Conservation (phyloP, 2,797 vertebrate genomes). For the Enteromius afrohamiltoni region DNA sequence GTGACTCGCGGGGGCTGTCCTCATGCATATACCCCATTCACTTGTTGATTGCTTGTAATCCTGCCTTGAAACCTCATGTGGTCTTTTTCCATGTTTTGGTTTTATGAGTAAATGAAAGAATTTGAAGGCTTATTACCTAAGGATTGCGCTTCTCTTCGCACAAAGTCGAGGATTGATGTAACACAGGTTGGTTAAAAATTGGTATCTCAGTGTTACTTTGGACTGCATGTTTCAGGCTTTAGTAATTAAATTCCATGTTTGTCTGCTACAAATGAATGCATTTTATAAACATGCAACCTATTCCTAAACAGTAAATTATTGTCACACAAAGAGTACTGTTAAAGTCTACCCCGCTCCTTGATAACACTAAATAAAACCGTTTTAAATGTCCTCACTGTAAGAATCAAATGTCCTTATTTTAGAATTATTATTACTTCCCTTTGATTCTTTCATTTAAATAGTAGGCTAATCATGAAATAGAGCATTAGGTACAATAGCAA, state of each 20-base stretch:
- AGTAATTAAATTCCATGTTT: not conserved
- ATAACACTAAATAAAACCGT: not conserved
- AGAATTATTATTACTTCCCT: not conserved
- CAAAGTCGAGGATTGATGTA: not conserved
- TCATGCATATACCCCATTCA: not conserved
- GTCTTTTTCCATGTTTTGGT: not conserved
- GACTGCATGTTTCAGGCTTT: not conserved
- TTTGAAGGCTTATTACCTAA: not conserved
- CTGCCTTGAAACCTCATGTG: not conserved
- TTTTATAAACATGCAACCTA: not conserved
- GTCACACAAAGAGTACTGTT: not conserved
- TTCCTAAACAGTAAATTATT: not conserved
- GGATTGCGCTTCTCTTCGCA: not conserved
- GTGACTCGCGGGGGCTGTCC: not conserved
- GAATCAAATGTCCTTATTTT: not conserved
- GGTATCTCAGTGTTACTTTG: not conserved
- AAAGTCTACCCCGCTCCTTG: not conserved
- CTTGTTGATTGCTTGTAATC: constrained; percentile 26
- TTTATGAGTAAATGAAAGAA: not conserved
- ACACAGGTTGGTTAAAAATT: not conserved
- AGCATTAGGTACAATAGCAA: not conserved
- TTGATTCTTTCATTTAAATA: not conserved
- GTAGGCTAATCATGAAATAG: not conserved
- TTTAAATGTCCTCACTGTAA: not conserved
- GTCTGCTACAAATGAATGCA: not conserved